Conservation (phyloP, 30 jellyfish, hydroid and myxozoan genomes). For the Mastigias papua region DNA sequence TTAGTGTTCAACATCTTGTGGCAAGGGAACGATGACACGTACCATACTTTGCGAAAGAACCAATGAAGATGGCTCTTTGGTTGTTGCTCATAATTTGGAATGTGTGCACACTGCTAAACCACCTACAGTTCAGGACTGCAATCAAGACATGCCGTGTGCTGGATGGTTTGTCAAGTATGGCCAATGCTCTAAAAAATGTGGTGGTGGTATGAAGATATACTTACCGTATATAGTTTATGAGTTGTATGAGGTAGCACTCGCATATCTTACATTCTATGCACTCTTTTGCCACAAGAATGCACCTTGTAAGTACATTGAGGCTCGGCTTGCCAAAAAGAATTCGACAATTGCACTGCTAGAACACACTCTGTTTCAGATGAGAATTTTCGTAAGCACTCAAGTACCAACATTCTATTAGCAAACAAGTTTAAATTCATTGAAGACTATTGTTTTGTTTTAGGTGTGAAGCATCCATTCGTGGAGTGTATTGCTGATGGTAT, state of each 20-base stretch:
- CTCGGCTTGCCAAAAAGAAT: no score
- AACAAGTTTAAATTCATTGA: background rate
- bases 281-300: background rate
- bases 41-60: conserved; percentile 58
- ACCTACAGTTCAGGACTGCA: conserved; percentile 67
- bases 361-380: no score
- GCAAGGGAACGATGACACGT: conserved; percentile 74
- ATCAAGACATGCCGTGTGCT: conserved; percentile 76
- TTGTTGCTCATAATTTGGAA: conserved; percentile 51
- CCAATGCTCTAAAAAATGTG: conserved; percentile 82
- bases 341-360: no score
- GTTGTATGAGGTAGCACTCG: no score
- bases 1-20: conserved; percentile 86
- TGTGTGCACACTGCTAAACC: conserved; percentile 55
- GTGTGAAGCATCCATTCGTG: conserved; percentile 16
- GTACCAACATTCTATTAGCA: no score
- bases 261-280: background rate
- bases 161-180: conserved; percentile 74
- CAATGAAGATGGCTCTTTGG: conserved; percentile 72
- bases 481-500: conserved; percentile 27
- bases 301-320: no score
- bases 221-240: background rate
- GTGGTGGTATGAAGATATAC: conserved; percentile 68
- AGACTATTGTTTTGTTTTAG: conserved; percentile 18
- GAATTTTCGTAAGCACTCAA: no score